Conservation (phyloP, 2,888 invertebrate genomes). For the Melinaea marsaeus region DNA sequence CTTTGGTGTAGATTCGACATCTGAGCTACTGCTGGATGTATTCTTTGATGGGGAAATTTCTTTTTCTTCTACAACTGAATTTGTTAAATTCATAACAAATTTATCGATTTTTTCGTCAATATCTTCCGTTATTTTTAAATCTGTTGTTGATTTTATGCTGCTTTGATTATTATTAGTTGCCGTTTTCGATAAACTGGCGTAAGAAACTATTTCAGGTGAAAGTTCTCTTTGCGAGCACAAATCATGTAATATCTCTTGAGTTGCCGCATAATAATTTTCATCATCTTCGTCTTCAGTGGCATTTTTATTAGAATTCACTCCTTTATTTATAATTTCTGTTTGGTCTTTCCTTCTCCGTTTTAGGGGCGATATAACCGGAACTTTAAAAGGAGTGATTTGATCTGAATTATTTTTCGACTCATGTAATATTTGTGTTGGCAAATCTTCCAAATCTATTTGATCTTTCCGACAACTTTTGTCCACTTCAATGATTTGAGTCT, state of each 20-base stretch:
- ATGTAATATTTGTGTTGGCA: constrained; percentile 39
- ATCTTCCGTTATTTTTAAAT: constrained; percentile 3
- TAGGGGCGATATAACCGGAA: constrained; percentile 50
- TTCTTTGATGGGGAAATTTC: constrained; percentile 37
- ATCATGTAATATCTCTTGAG: constrained; percentile 62
- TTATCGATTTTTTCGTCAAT: constrained; percentile 36
- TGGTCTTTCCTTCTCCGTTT: constrained; percentile 47
- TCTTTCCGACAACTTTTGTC: constrained; percentile 21
- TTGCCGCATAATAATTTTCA: constrained; percentile 56
- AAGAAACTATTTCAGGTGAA: constrained; percentile 21
- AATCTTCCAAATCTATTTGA: constrained; percentile 36
- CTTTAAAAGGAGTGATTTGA: constrained; percentile 50
- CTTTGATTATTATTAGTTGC: neutral
- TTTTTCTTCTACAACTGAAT: constrained; percentile 37
- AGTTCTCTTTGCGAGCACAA: constrained; percentile 53
- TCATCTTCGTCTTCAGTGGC: constrained; percentile 28
- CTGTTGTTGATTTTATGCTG: neutral
- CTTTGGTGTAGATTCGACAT: constrained; percentile 53
- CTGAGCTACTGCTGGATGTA: constrained; percentile 51
- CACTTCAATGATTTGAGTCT: constrained; percentile 34
- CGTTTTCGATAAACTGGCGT: neutral
- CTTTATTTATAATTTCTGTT: constrained; percentile 14
- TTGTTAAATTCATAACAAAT: constrained; percentile 41
- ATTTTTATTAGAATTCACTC: constrained; percentile 26
- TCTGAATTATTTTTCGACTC: constrained; percentile 33